These are phyloP conservation scores for Lomographa bimaculata DNA, from an alignment of 2,888 invertebrate species.

Conservation along the genomic window DNA sequence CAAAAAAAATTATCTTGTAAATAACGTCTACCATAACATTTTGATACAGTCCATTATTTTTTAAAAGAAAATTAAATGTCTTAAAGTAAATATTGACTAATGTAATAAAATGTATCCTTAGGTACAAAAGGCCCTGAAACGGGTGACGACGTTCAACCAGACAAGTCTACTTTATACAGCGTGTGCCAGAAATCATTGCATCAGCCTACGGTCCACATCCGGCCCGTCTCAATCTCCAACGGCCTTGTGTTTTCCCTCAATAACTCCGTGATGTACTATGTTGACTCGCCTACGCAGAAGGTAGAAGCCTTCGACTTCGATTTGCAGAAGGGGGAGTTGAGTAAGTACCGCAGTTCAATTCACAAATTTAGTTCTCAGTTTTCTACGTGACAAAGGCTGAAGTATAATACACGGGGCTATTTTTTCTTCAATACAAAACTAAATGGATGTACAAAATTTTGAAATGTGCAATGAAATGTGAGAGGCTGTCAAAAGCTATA, in stretches of 20 bases:
- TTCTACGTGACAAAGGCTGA: too few species aligned
- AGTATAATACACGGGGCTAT: too few species aligned
- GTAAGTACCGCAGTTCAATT: slow-evolving; percentile 53
- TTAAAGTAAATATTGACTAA: too few species aligned
- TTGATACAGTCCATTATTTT: too few species aligned
- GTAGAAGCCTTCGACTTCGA: slow-evolving; percentile 88
- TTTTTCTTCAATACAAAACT: too few species aligned
- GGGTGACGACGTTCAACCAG: slow-evolving; percentile 68
- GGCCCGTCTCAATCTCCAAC: slow-evolving; percentile 86
- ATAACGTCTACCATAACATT: too few species aligned
- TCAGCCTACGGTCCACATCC: slow-evolving; percentile 46
- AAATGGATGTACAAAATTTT: too few species aligned
- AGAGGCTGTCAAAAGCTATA: too few species aligned
- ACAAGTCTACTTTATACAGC: slow-evolving; percentile 83
- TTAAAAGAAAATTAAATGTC: too few species aligned
- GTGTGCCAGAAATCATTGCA: slow-evolving; percentile 57
- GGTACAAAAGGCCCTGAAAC: slow-evolving; percentile 85
- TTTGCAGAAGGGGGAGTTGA: slow-evolving; percentile 50
- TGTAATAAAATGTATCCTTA: slow-evolving; percentile 40
- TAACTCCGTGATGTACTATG: slow-evolving; percentile 87
- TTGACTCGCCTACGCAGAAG: slow-evolving; percentile 86
- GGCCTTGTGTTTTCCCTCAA: slow-evolving; percentile 89
- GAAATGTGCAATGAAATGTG: too few species aligned
- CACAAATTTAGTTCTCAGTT: too few species aligned
- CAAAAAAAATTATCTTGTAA: too few species aligned